Conservation (phyloP, 2,888 invertebrate species). For the Athetis lepigone region DNA sequence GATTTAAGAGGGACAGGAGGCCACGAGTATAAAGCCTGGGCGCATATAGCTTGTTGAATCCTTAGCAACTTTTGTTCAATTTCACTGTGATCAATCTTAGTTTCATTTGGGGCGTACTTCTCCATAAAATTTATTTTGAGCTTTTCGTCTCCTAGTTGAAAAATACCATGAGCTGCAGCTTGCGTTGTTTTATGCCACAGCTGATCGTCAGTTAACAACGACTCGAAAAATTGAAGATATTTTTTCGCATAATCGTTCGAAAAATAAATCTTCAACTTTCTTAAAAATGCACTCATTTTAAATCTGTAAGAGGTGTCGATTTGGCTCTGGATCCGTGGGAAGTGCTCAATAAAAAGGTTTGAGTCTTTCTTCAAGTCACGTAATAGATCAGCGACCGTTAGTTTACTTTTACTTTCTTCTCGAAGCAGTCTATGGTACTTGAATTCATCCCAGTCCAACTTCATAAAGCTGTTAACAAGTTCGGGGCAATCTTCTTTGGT, state of each 20-base stretch:
- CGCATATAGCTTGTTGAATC: slow-evolving; percentile 75
- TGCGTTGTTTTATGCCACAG: slow-evolving; percentile 23
- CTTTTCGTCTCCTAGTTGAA: slow-evolving; percentile 67
- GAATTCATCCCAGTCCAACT: slow-evolving; percentile 60
- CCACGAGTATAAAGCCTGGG: slow-evolving; percentile 68
- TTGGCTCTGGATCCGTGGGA: slow-evolving; percentile 34
- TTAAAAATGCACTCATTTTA: slow-evolving; percentile 65
- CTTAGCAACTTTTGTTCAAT: slow-evolving; percentile 57
- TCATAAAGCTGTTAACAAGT: slow-evolving; percentile 65
- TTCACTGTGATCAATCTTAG: slow-evolving; percentile 65
- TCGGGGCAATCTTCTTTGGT: slow-evolving; percentile 70
- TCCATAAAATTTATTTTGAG: slow-evolving; percentile 68
- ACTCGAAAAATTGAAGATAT: slow-evolving; percentile 65
- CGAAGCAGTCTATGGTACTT: slow-evolving; percentile 27
- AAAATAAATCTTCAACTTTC: slow-evolving; percentile 76
- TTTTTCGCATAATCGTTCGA: slow-evolving; percentile 69
- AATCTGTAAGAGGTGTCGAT: slow-evolving; percentile 27
- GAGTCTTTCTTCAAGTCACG: slow-evolving; percentile 47
- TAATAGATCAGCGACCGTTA: slow-evolving; percentile 20
- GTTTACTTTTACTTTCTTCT: not conserved
- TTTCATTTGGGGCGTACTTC: slow-evolving; percentile 66
- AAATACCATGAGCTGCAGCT: slow-evolving; percentile 66
- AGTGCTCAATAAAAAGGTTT: slow-evolving; percentile 31
- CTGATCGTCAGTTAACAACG: slow-evolving; percentile 45
- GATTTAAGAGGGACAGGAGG: slow-evolving; percentile 72